A percentile compares a stretch with the other conserved stretches of the same genome.
These are phyloP conservation scores for Forbesichthys papilliferus DNA, from an alignment of 2,113 vertebrate genomes.

Conservation along the genomic window DNA sequence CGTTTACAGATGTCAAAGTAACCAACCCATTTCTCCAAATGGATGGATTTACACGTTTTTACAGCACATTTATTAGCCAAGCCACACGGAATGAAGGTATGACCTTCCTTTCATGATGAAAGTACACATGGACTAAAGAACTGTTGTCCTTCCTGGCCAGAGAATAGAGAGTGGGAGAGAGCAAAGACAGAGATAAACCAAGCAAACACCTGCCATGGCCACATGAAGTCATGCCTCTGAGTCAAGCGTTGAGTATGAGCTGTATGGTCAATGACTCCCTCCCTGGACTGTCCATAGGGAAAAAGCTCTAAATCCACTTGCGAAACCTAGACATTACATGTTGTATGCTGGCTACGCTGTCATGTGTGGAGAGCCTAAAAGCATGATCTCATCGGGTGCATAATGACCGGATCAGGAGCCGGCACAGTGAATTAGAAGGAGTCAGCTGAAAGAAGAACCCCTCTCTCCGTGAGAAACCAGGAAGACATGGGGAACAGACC, in stretches of 20 bases:
- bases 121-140: neutral
- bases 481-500: constrained; percentile 28
- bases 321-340: constrained; percentile 34
- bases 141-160: neutral
- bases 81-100: neutral
- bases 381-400: constrained; percentile 54
- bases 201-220: constrained; percentile 15
- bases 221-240: constrained; percentile 20
- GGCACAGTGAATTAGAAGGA: constrained; percentile 52
- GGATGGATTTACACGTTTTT: neutral
- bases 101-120: neutral
- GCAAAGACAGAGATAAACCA: neutral
- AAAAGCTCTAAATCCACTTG: constrained; percentile 25
- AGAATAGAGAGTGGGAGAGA: neutral
- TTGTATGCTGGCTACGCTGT: constrained; percentile 38
- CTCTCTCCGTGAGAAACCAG: constrained; percentile 52
- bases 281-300: constrained; percentile 18
- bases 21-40: neutral
- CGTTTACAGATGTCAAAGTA: neutral
- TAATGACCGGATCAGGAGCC: constrained; percentile 39
- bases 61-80: neutral
- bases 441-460: constrained; percentile 48
- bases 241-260: constrained; percentile 12
- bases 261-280: constrained; percentile 13
- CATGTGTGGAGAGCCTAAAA: constrained; percentile 35